A percentile compares a stretch with the other conserved stretches of the same genome.
These are phyloP conservation scores for Trinorchestia longiramus DNA, from an alignment of 1,140 invertebrate species.

Conservation along the genomic window DNA sequence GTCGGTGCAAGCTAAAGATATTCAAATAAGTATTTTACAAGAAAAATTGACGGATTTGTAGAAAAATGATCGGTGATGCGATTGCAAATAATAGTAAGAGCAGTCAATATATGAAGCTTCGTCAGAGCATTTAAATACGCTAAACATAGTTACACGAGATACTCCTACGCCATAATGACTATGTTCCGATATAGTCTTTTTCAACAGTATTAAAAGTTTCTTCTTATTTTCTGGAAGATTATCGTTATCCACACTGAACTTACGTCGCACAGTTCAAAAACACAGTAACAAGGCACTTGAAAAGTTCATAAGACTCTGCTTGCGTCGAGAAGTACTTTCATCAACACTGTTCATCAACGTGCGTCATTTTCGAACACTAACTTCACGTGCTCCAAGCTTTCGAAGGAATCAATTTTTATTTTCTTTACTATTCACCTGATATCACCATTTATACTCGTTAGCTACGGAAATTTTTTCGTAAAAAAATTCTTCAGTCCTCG, in stretches of 20 bases:
- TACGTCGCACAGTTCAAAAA: neutral
- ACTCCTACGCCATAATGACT: neutral
- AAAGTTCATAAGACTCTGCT: neutral
- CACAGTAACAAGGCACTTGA: neutral
- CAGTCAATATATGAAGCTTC: neutral
- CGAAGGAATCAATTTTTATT: neutral
- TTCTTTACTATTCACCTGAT: neutral
- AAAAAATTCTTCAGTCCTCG: neutral
- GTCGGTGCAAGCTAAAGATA: neutral
- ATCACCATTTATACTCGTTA: neutral
- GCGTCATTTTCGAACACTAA: neutral
- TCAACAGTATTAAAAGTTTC: neutral
- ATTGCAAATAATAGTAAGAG: neutral
- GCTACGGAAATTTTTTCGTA: neutral
- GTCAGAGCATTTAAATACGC: neutral
- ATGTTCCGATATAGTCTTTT: neutral
- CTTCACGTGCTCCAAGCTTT: neutral
- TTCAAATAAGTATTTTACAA: neutral
- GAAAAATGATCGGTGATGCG: neutral
- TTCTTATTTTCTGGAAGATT: neutral
- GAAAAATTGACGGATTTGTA: neutral
- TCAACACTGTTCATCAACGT: neutral
- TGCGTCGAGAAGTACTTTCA: neutral
- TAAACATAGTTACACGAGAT: neutral
- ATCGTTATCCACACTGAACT: neutral